Evolutionary conservation across 1,140 invertebrate species (phyloP), one percentile per base, ranked within the genome.

Genomic region (Drosophila saltans): DNA sequence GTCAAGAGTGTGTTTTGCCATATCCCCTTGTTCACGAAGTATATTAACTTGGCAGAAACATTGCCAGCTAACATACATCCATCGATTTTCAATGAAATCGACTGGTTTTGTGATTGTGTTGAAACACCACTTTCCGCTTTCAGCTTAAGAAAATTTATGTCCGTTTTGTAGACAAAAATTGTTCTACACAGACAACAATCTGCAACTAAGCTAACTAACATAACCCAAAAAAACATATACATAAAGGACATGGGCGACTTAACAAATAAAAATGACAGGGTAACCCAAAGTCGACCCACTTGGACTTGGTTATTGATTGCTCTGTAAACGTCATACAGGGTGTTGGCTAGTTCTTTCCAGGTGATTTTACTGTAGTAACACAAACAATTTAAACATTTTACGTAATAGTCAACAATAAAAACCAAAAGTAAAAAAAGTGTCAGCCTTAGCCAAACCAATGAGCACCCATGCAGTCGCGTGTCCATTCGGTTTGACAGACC

Each of bases 401-500:
- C 45, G 9, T 24, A 77, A 60, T 61, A 77, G 67, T 72, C 69
- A 88, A 83, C 67, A 72, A 73, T 67, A 30, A 69, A 67, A 62
- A 67, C 43, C 36, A 52, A 33, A 59, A 16, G 16, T 16, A 16
- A 2, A 21, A 55, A 9, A 10, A 10, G 30, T 55, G 21, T 24
- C 33, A 16, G 36, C 30, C 40, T 78, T 94, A 97, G 64, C 96
- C 96, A 92, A 98, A 98, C 97, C 97, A 98, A 92, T 98, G 97
- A 86, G 94, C 95, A 5, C 95, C 96, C 96, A 97, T 97, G 90
- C 97, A 98, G 8, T 97, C 95, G 80, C 96, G 93, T 1, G 95
- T 96, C 97, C 97, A 98, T 77, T 95, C 93, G 1, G 94, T 95
- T 92, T 97, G 96, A 91, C 97, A 98, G 8, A 98, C 93, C 97